Base-by-base conservation (phyloP, 2,797 vertebrate species). In the Novumbra hubbsi region DNA sequence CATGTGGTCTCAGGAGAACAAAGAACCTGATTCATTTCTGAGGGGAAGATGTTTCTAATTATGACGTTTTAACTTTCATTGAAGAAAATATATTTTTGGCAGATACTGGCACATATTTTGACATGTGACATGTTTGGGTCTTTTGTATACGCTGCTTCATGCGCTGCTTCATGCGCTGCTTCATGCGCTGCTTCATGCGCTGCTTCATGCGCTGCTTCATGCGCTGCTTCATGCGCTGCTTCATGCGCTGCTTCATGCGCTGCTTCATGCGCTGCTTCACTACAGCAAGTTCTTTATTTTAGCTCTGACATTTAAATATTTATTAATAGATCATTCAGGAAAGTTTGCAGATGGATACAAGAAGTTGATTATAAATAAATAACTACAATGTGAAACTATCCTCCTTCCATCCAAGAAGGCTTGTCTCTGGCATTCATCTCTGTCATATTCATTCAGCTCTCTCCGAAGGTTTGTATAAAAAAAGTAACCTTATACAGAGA, bases 1-100 rank as follows among this genome's bases (percentile, higher is more conserved):
- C 70, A 80, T 68, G 55, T 74, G 82, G 72, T 66, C 71, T 27
- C 41, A 62, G 60, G 60, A 72, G 73, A 75, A 73, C 72, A 73
- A 70, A 85, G 77, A 30, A 70, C 28, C 38, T 45, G 70, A 74
- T 74, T 71, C 62, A 30, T 6, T 14, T 27, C 62, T 64, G 62
- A 30, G 24, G 27, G 63, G 0, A 1, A 30, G 30, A 50, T 57
- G 63, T 68, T 30, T 73, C 9, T 0, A 73, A 72, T 68, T 73
- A 72, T 34, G 70, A 0, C 80, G 80, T 77, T 81, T 82, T 76
- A 69, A 78, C 71, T 85, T 76, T 74, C 71, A 70, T 52, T 70
- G 4, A 66, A 41, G 66, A 73, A 55, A 77, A 49, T 73, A 19
- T 60, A 30, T 76, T 70, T 76, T 78, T 78, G 71, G 73, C 70